Conservation (phyloP, 2,797 vertebrate genomes). For the Schizopygopsis malacanthus region DNA sequence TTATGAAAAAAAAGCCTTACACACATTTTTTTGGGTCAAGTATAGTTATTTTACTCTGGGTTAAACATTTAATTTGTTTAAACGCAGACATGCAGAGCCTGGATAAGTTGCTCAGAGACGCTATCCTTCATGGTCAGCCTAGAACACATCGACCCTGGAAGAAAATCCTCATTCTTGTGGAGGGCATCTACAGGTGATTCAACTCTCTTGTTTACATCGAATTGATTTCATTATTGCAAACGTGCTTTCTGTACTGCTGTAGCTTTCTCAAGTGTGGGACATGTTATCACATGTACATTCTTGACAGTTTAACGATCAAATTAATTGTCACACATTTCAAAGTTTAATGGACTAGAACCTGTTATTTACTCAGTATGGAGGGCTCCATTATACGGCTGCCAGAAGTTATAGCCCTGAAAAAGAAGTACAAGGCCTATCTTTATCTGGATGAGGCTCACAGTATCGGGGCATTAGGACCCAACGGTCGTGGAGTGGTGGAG, state of each 20-base stretch:
- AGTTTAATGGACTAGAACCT: neutral
- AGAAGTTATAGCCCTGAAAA: conserved; percentile 90
- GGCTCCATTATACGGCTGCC: conserved; percentile 90
- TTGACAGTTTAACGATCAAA: neutral
- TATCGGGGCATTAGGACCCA: conserved; percentile 86
- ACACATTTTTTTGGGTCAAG: neutral
- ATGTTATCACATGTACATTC: neutral
- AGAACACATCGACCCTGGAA: conserved; percentile 81
- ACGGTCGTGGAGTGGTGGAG: conserved; percentile 87
- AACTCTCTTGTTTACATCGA: neutral
- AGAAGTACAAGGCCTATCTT: conserved; percentile 92
- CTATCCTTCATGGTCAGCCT: conserved; percentile 70
- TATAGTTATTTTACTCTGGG: neutral
- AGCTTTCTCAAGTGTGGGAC: conserved; percentile 2
- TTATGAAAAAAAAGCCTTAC: neutral
- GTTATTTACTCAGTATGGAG: conserved; percentile 86
- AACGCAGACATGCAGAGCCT: conserved; percentile 68
- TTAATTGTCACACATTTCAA: neutral
- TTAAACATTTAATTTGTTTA: neutral
- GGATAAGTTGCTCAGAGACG: conserved; percentile 80
- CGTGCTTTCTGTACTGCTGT: neutral
- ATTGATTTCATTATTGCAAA: neutral
- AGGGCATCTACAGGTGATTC: conserved; percentile 83
- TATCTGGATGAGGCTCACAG: conserved; percentile 97
- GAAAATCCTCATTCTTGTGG: conserved; percentile 88